Conservation (phyloP, 2,888 invertebrate species). For the Drosophila setosimentum region DNA sequence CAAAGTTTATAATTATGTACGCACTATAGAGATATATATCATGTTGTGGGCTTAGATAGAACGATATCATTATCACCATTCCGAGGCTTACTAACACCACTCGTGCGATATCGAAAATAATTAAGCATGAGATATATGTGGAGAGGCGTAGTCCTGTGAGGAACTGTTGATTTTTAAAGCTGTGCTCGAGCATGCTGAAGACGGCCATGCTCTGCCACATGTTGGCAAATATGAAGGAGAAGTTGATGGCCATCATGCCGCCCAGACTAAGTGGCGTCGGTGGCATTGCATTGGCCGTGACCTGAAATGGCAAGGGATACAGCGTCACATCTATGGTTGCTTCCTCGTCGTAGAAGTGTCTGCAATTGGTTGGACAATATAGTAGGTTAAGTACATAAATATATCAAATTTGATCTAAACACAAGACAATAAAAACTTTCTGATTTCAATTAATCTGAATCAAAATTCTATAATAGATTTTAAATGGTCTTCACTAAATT, state of each 20-base stretch:
- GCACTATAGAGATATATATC: slow-evolving; percentile 27
- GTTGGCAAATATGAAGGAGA: slow-evolving; percentile 45
- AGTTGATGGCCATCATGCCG: slow-evolving; percentile 49
- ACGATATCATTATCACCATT: slow-evolving; percentile 65
- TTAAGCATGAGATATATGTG: slow-evolving; percentile 22
- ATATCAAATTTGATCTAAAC: background rate
- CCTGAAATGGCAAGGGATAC: slow-evolving; percentile 50
- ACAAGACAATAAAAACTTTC: background rate
- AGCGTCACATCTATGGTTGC: slow-evolving; percentile 59
- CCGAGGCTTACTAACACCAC: slow-evolving; percentile 42
- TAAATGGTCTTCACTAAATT: background rate
- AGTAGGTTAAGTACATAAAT: no score
- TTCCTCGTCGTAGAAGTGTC: slow-evolving; percentile 46
- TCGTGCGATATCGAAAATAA: slow-evolving; percentile 32
- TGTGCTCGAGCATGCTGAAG: slow-evolving; percentile 33
- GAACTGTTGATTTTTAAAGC: slow-evolving; percentile 56
- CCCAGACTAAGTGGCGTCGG: slow-evolving; percentile 43
- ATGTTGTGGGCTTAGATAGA: slow-evolving; percentile 44
- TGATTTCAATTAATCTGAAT: background rate
- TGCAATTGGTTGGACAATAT: slow-evolving; percentile 10
- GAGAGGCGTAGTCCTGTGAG: slow-evolving; percentile 51
- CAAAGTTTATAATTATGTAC: slow-evolving; percentile 7
- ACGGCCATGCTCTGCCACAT: slow-evolving; percentile 41
- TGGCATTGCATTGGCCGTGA: slow-evolving; percentile 37
- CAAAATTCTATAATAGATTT: background rate